Evolutionary conservation across 2,888 invertebrate genomes (phyloP), one percentile per base, ranked within the genome.

Genomic region (Pseudanteris insignis): DNA sequence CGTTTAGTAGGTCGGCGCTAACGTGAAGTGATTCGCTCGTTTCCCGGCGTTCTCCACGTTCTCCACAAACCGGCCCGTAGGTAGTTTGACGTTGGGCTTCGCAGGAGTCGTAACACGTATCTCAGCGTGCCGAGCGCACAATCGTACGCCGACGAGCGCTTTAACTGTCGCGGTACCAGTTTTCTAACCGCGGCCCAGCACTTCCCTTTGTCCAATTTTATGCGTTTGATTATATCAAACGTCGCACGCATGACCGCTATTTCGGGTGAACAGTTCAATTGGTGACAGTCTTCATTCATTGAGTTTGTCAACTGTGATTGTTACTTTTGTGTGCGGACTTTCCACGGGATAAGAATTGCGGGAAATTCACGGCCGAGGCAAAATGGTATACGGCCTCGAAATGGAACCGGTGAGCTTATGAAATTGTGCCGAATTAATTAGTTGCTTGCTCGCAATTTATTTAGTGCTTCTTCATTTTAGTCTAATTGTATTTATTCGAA

Each of bases 331-430:
- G 48, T 43, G 48, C 13, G 30, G 12, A 29, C 12, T n/a, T 14
- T 24, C 38, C 6, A 25, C 12, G 15, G 57, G 32, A 41, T 47
- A 47, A 29, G 12, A 40, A 10, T 14, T 26, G 34, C 28, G 12
- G 28, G 47, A 33, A 48, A 14, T 32, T 15, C 29, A 44, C 65
- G 28, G 38, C 38, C 34, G 30, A 12, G 28, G 53, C 55, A 59
- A 54, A 59, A 77, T 77, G 77, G 76, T 77, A 43, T 75, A 77
- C 66, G 72, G 67, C 62, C 72, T 77, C 70, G 77, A 78, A 30
- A 77, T 78, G 72, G 76, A 77, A 63, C 71, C 77, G 71, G 77
- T 78, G 62, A 77, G 77, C 69, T 36, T n/a, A n/a, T n/a, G n/a
- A n/a, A n/a, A n/a, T n/a, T n/a, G n/a, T n/a, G n/a, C n/a, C n/a